Base-by-base conservation (phyloP, 2,888 invertebrate genomes). In the Drosophila borborema region DNA sequence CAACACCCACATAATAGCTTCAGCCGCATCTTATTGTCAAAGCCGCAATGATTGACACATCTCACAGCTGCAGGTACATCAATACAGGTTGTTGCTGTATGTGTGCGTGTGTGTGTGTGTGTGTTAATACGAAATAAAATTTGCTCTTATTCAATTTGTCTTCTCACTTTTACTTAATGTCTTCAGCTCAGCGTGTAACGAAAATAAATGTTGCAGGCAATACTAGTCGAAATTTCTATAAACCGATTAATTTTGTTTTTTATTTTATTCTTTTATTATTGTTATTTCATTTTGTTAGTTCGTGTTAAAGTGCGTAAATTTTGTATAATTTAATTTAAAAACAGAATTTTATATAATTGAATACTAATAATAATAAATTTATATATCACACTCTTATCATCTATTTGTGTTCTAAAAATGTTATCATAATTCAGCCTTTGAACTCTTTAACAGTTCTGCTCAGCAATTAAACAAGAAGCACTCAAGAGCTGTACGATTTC, bases 71-170 rank as follows among this genome's bases (percentile, higher is more conserved):
- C 60, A 36, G 59, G 40, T 60, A 49, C 20, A 49, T 31, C n/a
- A 16, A 53, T 38, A 20, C 38, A 18, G 10, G 10, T 3, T 28
- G n/a, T 54, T 28, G 16, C 2, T 8, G 12, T 55, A 6, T 54
- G 2, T 12, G 12, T 41, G 10, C 31, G 8, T 18, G 20, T 45
- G 20, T 36, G 2, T 53, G 14, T 54, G n/a, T 59, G 28, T 48
- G 36, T 51, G 56, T 23, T 61, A 60, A 56, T 10, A 18, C 18
- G 67, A 78, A 55, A 55, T 41, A 55, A 72, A 68, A 72, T 80
- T 68, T 68, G 66, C 60, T 59, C 61, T 76, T 48, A 73, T 86
- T 83, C 70, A 60, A 73, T 80, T 74, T 72, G 61, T 64, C 61
- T 48, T 70, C 36, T 54, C 53, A 61, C 77, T 51, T 60, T 70